These are phyloP conservation scores for Coenonympha glycerion DNA, from an alignment of 2,888 invertebrate species.

Conservation along the genomic window DNA sequence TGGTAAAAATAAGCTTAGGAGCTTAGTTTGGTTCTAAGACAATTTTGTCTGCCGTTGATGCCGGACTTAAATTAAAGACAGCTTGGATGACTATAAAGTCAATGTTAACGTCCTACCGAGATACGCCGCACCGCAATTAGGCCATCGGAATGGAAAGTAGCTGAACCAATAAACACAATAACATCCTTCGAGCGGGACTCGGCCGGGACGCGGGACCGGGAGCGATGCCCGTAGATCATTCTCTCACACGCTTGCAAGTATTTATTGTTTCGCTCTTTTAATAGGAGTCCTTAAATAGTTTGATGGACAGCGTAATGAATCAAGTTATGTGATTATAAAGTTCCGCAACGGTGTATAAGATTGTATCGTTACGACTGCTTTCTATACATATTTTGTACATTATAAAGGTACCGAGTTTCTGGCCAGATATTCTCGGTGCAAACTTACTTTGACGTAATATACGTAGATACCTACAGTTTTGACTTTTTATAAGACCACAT, in stretches of 20 bases:
- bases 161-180: slow-evolving; percentile 57
- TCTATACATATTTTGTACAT: too few species aligned
- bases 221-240: slow-evolving; percentile 49
- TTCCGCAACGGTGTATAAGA: too few species aligned
- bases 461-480: too few species aligned
- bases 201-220: too few species aligned
- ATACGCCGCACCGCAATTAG: slow-evolving; percentile 56
- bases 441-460: too few species aligned
- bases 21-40: too few species aligned
- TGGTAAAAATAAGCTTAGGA: too few species aligned
- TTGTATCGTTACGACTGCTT: too few species aligned
- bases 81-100: slow-evolving; percentile 53
- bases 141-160: slow-evolving; percentile 49
- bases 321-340: background rate
- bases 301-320: slow-evolving; percentile 8
- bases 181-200: slow-evolving; percentile 41
- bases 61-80: slow-evolving; percentile 23
- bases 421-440: too few species aligned
- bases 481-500: too few species aligned
- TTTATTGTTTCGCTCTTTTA: slow-evolving; percentile 30
- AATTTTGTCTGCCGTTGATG: background rate
- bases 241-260: slow-evolving; percentile 32
- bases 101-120: slow-evolving; percentile 51
- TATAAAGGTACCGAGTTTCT: too few species aligned
- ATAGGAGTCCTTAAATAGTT: slow-evolving; percentile 26